Percentiles rank a stretch among this genome's conserved stretches.
phyloP scores from a whole-genome alignment of 1,140 invertebrate species.

The Vanessa tameamea region DNA sequence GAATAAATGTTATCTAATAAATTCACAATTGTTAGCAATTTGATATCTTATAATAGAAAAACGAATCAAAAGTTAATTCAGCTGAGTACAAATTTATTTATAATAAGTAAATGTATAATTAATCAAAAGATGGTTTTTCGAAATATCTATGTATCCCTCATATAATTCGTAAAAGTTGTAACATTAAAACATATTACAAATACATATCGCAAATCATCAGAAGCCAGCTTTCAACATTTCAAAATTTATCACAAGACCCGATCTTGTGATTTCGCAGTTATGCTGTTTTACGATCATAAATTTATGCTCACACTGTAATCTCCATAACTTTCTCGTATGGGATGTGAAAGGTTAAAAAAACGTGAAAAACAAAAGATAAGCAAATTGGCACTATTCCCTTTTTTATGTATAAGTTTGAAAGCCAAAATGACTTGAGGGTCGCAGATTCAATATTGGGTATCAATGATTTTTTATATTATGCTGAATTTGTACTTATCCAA shows the following conservation, averaged over 20 bases:
- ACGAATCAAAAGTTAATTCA: no score
- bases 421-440: not conserved
- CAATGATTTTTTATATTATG: no score
- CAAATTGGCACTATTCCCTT: not conserved
- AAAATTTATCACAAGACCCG: conserved; percentile 33
- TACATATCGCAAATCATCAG: conserved; percentile 1
- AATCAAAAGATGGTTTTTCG: no score
- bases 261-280: conserved; percentile 36
- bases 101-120: no score
- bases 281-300: conserved; percentile 40
- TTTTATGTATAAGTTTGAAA: not conserved
- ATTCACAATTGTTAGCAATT: no score
- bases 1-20: not conserved
- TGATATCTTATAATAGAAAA: no score
- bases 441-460: no score
- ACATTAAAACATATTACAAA: no score
- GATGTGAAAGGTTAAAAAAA: conserved; percentile 16
- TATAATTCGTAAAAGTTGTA: no score
- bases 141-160: no score
- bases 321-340: conserved; percentile 30
- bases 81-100: no score
- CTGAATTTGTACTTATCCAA: no score
- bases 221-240: conserved; percentile 23
- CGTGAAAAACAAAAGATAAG: conserved; percentile 17
- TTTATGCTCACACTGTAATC: conserved; percentile 37